A percentile compares a stretch with the other conserved stretches of the same genome.
Conservation (phyloP, 2,888 invertebrate species). For the Latrodectus elegans region DNA sequence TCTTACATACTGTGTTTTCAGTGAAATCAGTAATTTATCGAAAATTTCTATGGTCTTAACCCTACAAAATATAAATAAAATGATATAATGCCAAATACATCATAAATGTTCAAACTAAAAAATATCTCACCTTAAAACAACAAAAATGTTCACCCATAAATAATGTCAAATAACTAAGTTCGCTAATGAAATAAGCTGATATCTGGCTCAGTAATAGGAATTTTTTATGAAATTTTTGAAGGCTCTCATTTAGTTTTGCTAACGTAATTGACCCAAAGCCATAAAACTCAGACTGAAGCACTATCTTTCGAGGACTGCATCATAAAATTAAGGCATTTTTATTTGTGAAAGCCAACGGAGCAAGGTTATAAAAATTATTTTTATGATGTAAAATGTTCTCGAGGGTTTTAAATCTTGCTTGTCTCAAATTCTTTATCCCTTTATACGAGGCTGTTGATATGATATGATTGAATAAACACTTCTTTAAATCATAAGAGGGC, state of each 20-base stretch:
- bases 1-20: too few relatives aligned
- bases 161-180: background rate
- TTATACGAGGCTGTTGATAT: background rate
- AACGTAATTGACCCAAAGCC: constrained; percentile 26
- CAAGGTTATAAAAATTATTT: constrained; percentile 36
- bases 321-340: constrained; percentile 29
- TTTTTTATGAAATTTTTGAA: constrained; percentile 11
- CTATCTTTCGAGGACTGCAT: background rate
- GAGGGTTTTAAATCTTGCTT: constrained; percentile 33
- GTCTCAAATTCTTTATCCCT: constrained; percentile 9
- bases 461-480: background rate
- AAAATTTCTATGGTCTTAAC: too few relatives aligned
- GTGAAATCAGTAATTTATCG: too few relatives aligned
- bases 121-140: background rate
- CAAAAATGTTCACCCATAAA: background rate
- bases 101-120: background rate
- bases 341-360: constrained; percentile 14
- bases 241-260: constrained; percentile 18
- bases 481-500: too few relatives aligned
- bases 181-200: background rate
- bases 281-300: constrained; percentile 23
- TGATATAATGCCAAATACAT: background rate
- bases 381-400: constrained; percentile 27
- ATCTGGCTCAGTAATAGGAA: background rate
- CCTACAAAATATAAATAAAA: too few relatives aligned